Base-by-base conservation (phyloP, 2,888 invertebrate genomes). In the Hydriomena furcata region DNA sequence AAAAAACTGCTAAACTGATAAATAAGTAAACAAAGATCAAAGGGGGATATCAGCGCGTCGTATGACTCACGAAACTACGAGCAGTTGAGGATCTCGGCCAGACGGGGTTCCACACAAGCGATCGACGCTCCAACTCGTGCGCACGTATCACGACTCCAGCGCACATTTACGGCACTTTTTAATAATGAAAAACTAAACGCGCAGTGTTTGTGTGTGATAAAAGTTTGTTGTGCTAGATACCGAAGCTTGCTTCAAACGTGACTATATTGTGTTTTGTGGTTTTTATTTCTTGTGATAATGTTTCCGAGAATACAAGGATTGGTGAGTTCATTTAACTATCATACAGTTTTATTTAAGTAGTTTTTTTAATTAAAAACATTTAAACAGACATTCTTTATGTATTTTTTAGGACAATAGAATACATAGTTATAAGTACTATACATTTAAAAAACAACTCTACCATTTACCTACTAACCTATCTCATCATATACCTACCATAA, bases 251-350 rank as follows among this genome's bases (percentile, higher is more conserved):
- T 66, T 68, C 60, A 43, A 54, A 32, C 56, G 71, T 72, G 66
- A 55, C 55, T 45, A 60, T 50, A 3, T 57, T 64, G 64, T 68
- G 69, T 68, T 68, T 44, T 23, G 69, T 70, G 69, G 68, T 37
- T 24, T 31, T 34, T 66, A 3, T 17, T 17, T 43, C 58, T 66
- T 65, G 69, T 61, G 56, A 82, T 73, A 60, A 90, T 90, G 89
- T 88, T 90, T 74, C 89, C 89, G 30, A 82, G 86, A 81, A 86
- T 89, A 61, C 89, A 90, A 61, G 88, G 88, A 71, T 69, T 90
- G 88, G 89, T 90, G 58, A 81, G 89, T 81, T 36, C 20, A 25
- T 23, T 28, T 36, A 11, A 17, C 4, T 17, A n/a, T n/a, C n/a
- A n/a, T n/a, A n/a, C n/a, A n/a, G n/a, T n/a, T n/a, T n/a, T n/a